These are phyloP conservation scores for Pica pica DNA, from an alignment of 2,113 vertebrate genomes.

Conservation along the genomic window DNA sequence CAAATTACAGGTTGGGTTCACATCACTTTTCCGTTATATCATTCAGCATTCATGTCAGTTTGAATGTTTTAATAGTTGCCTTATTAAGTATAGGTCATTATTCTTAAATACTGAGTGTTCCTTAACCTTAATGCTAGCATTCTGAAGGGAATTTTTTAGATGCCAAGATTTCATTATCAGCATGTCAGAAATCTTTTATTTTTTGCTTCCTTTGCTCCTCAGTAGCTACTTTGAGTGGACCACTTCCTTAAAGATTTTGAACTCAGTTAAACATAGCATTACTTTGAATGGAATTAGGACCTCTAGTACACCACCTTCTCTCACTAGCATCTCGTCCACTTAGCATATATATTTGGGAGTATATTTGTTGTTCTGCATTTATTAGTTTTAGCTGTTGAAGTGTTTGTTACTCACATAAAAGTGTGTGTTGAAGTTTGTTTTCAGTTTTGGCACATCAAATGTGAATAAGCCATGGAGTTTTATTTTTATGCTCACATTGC, in stretches of 20 bases:
- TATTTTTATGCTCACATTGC: background rate
- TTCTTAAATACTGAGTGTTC: background rate
- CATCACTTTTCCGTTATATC: background rate
- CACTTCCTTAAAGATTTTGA: background rate
- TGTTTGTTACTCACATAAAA: background rate
- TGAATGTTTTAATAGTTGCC: background rate
- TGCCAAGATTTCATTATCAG: background rate
- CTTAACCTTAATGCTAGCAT: background rate
- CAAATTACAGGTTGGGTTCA: background rate
- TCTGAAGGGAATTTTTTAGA: background rate
- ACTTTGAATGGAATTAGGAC: background rate
- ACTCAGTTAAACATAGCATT: background rate
- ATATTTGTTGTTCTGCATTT: background rate
- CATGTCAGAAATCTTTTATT: background rate
- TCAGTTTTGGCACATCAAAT: background rate
- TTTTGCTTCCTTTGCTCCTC: background rate
- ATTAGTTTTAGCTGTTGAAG: background rate
- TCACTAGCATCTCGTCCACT: background rate
- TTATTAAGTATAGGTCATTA: background rate
- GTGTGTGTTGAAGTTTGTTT: background rate
- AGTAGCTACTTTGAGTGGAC: background rate
- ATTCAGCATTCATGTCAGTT: background rate
- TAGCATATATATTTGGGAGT: background rate
- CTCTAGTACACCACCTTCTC: background rate
- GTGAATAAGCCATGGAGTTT: background rate